These are phyloP conservation scores for Phoronis australis DNA, from an alignment of 2,888 invertebrate species.

Conservation along the genomic window DNA sequence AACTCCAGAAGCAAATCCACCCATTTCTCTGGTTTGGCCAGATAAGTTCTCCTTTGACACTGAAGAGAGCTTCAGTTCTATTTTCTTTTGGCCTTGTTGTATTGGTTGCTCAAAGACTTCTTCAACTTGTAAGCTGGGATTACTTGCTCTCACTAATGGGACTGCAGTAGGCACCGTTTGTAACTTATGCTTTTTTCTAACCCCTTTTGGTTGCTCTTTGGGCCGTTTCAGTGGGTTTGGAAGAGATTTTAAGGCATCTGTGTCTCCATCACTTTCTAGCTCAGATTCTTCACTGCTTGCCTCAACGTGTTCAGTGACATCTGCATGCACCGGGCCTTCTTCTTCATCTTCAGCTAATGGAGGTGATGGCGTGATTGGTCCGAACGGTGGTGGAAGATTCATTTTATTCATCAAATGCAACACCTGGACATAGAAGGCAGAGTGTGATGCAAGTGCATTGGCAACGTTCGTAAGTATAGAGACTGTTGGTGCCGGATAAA, in stretches of 20 bases:
- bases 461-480: constrained; percentile 73
- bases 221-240: constrained; percentile 6
- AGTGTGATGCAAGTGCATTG: constrained; percentile 68
- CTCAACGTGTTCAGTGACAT: constrained; percentile 27
- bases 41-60: constrained; percentile 2
- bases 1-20: neutral
- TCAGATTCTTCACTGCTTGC: constrained; percentile 60
- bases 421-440: constrained; percentile 73
- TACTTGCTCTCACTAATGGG: neutral
- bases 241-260: constrained; percentile 3
- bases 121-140: neutral
- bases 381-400: constrained; percentile 82
- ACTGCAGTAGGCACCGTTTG: constrained; percentile 27
- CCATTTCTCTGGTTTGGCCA: neutral
- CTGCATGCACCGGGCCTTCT: constrained; percentile 12
- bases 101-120: constrained; percentile 31
- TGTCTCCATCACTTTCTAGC: constrained; percentile 62
- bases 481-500: constrained; percentile 72
- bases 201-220: neutral
- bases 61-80: constrained; percentile 1
- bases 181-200: neutral
- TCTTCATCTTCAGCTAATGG: constrained; percentile 15
- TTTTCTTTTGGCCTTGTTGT: constrained; percentile 37
- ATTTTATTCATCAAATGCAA: constrained; percentile 93
- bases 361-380: constrained; percentile 38